phyloP scores from a whole-genome alignment of 2,113 vertebrate genomes.

The Phasianus colchicus region DNA sequence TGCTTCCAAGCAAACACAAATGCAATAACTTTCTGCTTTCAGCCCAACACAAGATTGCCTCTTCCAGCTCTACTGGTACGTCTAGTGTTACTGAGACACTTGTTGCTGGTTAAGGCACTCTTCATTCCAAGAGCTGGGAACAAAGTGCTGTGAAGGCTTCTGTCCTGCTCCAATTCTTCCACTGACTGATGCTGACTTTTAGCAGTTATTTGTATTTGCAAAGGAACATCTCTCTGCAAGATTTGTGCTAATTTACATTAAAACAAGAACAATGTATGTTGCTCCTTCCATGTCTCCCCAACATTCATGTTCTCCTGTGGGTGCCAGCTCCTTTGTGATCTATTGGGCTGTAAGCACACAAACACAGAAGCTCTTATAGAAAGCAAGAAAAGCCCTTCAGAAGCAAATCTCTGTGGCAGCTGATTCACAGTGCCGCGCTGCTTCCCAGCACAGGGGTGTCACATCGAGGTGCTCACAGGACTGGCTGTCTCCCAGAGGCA shows the following conservation, averaged over 20 bases:
- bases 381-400: not conserved
- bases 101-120: not conserved
- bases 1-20: not conserved
- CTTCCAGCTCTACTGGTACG: not conserved
- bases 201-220: not conserved
- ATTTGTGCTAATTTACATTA: not conserved
- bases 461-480: not conserved
- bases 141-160: not conserved
- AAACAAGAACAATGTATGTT: not conserved
- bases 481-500: not conserved
- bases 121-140: not conserved
- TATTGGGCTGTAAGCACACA: accelerated
- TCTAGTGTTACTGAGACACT: not conserved
- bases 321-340: not conserved
- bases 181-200: not conserved
- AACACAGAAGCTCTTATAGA: not conserved
- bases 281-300: not conserved
- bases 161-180: not conserved
- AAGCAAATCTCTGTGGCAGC: not conserved
- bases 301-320: accelerated
- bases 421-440: not conserved
- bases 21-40: not conserved
- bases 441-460: not conserved
- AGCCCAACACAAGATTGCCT: not conserved
- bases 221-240: not conserved